These are phyloP conservation scores for Aphrophora alni DNA, from an alignment of 2,888 invertebrate genomes.

Conservation along the genomic window DNA sequence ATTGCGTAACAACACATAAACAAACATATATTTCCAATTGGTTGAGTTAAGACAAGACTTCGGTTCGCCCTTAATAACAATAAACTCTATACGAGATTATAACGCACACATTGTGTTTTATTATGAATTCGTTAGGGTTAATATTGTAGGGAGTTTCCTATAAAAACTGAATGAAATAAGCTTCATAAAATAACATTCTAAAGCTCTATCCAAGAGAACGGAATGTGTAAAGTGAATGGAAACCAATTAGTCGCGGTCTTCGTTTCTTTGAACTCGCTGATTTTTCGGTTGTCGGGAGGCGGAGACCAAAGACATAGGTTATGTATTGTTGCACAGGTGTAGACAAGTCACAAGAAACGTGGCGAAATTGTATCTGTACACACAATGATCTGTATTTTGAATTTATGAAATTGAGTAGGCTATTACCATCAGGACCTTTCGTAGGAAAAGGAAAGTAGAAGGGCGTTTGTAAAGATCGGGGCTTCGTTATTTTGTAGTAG, in stretches of 20 bases:
- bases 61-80: too few species aligned
- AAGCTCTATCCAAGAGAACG: background rate
- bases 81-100: too few species aligned
- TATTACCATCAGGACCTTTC: too few species aligned
- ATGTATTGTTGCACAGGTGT: background rate
- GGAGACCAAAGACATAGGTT: background rate
- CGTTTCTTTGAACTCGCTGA: background rate
- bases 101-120: too few species aligned
- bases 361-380: background rate
- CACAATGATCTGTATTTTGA: background rate
- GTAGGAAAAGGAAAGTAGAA: too few species aligned
- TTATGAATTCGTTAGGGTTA: background rate
- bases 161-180: background rate
- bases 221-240: background rate
- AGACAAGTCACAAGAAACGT: background rate
- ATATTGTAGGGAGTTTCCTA: background rate
- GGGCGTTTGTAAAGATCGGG: too few species aligned
- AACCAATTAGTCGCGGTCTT: background rate
- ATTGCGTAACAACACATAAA: too few species aligned
- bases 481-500: too few species aligned
- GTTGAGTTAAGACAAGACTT: too few species aligned
- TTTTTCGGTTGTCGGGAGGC: background rate
- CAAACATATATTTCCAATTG: too few species aligned
- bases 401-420: too few species aligned
- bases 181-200: background rate